Conservation (phyloP, 2,797 vertebrate species). For the Periparus ater region DNA sequence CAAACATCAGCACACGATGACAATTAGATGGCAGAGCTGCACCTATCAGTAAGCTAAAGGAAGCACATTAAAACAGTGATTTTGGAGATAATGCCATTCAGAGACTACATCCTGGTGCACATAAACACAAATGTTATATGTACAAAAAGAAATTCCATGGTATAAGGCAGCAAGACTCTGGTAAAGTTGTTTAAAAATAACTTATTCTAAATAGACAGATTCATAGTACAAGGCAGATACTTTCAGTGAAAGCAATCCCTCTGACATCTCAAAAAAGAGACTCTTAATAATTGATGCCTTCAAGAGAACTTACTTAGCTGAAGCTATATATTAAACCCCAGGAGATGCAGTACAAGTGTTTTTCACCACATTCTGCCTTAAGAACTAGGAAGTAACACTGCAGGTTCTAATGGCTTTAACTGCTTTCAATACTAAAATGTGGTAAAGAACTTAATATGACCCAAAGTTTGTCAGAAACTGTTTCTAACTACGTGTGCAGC, state of each 20-base stretch:
- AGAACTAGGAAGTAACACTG: not conserved
- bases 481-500: not conserved
- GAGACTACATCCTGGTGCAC: not conserved
- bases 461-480: not conserved
- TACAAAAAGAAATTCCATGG: not conserved
- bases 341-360: not conserved
- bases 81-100: not conserved
- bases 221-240: not conserved
- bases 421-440: not conserved
- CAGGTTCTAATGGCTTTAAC: not conserved
- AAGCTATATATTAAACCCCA: not conserved
- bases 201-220: not conserved
- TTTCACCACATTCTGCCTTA: not conserved
- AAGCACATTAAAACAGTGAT: not conserved
- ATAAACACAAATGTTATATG: not conserved
- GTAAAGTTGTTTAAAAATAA: not conserved
- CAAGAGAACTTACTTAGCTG: not conserved
- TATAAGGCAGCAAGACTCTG: not conserved
- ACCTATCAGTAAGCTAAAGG: not conserved
- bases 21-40: slow-evolving; percentile 4
- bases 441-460: not conserved
- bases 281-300: slow-evolving; percentile 4
- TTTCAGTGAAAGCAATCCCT: not conserved
- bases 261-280: not conserved
- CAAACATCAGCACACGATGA: slow-evolving; percentile 12